Base-by-base conservation (phyloP, 2,888 invertebrate species). In the Agriopis marginaria region DNA sequence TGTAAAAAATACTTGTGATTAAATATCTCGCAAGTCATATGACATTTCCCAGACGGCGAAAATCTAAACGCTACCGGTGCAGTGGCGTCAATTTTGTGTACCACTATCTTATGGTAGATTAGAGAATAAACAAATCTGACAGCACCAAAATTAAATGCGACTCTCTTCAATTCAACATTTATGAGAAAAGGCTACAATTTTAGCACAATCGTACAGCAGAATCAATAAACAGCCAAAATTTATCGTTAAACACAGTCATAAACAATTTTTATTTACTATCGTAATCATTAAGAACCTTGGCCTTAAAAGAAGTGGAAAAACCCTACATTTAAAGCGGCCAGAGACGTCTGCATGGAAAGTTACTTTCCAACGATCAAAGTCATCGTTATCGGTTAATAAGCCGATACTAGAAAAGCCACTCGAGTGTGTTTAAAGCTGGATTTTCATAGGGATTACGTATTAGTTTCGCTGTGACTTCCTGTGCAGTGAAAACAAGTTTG, bases 401-500 rank as follows among this genome's bases (percentile, higher is more conserved):
- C 66, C 58, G 63, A 56, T 66, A 63, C 59, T 70, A 69, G 70
- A 61, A 54, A 44, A 44, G 42, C 55, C 63, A 56, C 53, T 71
- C 44, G 23, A 62, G 42, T 71, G 55, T 72, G 60, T 73, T 70
- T 63, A 63, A 69, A 67, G 70, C 56, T 69, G 58, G 65, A 72
- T 62, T 39, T 73, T 67, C 58, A 63, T 32, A 53, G 50, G 68
- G 72, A 75, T 78, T 73, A 77, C 61, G 62, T 70, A 67, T 68
- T 70, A 63, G 68, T 60, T 75, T 73, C 54, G 68, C 63, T 76
- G 50, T 73, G 60, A 74, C 75, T 81, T 83, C 79, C 81, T 80
- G 78, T 74, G 68, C 67, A 76, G 72, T 77, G 74, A 70, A 82
- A 84, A 82, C 82, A 78, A 79, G 82, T 86, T 83, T 80, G 79